Percentiles rank a stretch among this genome's conserved stretches.
These are phyloP conservation scores for Holcopasites calliopsidis DNA, from an alignment of 1,140 invertebrate species.

Conservation along the genomic window DNA sequence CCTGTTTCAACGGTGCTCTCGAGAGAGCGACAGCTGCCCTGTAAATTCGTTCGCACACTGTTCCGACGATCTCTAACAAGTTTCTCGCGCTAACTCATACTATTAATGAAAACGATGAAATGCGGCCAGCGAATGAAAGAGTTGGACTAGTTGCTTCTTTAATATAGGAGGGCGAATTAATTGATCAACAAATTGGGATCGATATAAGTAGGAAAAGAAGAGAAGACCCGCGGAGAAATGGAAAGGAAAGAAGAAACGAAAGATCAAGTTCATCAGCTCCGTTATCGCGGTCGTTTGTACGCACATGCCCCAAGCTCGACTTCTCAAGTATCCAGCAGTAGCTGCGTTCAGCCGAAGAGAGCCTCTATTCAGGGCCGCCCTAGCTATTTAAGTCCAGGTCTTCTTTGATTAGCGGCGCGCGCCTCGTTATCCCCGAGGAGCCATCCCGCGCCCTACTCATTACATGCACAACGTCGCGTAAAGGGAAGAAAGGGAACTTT, in stretches of 20 bases:
- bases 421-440: slow-evolving; percentile 60
- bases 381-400: slow-evolving; percentile 50
- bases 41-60: background rate
- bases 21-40: slow-evolving; percentile 11
- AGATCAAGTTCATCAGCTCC: background rate
- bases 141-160: too few relatives aligned
- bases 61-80: background rate
- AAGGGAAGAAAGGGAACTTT: background rate
- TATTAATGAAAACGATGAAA: too few relatives aligned
- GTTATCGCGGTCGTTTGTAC: slow-evolving; percentile 9
- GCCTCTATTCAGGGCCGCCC: slow-evolving; percentile 46
- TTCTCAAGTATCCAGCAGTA: slow-evolving; percentile 3
- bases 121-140: too few relatives aligned
- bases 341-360: slow-evolving; percentile 14
- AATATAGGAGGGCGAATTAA: too few relatives aligned
- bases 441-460: slow-evolving; percentile 17
- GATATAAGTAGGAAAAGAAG: too few relatives aligned
- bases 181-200: too few relatives aligned
- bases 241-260: background rate
- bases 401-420: slow-evolving; percentile 60
- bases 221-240: background rate
- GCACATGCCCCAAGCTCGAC: background rate
- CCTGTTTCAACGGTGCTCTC: slow-evolving; percentile 27
- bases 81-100: background rate
- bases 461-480: background rate